Evolutionary conservation across 2,113 vertebrate species (phyloP), one percentile per base, ranked within the genome.

Genomic region (Lophotis ruficrista): DNA sequence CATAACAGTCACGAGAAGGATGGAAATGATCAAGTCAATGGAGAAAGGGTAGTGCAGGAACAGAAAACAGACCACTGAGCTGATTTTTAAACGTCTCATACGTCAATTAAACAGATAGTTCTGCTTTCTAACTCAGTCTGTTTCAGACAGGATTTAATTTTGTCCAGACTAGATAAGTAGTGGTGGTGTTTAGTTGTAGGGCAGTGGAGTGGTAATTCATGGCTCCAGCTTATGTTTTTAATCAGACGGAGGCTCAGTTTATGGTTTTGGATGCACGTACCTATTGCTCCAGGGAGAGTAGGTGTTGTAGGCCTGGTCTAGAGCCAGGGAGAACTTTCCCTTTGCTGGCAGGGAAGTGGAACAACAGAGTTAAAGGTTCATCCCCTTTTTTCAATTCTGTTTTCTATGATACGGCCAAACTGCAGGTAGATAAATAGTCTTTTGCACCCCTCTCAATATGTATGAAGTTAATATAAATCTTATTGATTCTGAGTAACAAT

Each of bases 101-200:
- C 87, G 79, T 84, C 90, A 90, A 33, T 83, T 90, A 71, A 90
- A 92, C 76, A 94, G 89, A 93, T 90, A 96, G 66, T 75, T 85
- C 82, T 94, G 88, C 28, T 93, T 96, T 90, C 79, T 73, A 57
- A 71, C 70, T 80, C 28, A 19, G 41, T 13, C 31, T 86, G 14
- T 66, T 77, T 83, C 75, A 77, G 85, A 58, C 75, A 75, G 56
- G 43, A 48, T 92, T 92, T 94, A 92, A 78, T 93, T 94, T 81
- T 94, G 51, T 75, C 61, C 92, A 89, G 90, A 57, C 47, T 62
- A 75, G 88, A 4, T 89, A 66, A 62, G 69, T 14, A 45, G 56
- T 79, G 60, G 16, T 95, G 72, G 8, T 84, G 43, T 66, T 91
- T 57, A 83, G 48, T 28, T 92, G 37, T 61, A 83, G 88, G 33